Conservation (phyloP, 2,113 vertebrate genomes). For the Rhinolophus sinicus region DNA sequence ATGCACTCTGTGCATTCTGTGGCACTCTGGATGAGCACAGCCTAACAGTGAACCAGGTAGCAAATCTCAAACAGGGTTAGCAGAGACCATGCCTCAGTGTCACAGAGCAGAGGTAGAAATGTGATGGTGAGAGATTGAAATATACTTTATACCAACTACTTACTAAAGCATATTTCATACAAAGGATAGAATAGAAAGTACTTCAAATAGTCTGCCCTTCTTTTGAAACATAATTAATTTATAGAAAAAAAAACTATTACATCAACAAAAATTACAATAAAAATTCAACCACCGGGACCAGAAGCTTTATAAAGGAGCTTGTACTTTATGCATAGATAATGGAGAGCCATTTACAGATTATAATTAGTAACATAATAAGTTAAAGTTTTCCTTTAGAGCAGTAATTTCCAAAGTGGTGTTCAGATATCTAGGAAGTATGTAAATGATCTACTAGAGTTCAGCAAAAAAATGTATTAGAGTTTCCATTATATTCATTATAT, state of each 20-base stretch:
- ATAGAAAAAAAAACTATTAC: background rate
- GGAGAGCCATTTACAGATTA: background rate
- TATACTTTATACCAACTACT: background rate
- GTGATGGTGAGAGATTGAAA: background rate
- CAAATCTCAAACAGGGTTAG: background rate
- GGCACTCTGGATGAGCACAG: background rate
- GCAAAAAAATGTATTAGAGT: background rate
- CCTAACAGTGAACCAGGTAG: background rate
- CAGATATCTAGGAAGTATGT: background rate
- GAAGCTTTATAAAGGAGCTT: background rate
- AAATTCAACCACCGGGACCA: background rate
- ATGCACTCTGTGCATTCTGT: too few relatives aligned
- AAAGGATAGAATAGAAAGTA: background rate
- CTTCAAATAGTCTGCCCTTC: slow-evolving; percentile 18
- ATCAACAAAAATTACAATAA: slow-evolving; percentile 29
- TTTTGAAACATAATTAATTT: slow-evolving; percentile 1
- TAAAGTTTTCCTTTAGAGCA: background rate
- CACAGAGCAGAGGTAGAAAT: background rate
- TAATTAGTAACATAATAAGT: background rate
- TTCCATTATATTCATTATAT: background rate
- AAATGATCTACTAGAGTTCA: background rate
- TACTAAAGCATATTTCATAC: background rate
- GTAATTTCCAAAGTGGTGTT: background rate
- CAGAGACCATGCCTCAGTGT: background rate
- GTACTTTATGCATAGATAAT: background rate